Base-by-base conservation (phyloP, 1,140 invertebrate genomes). In the Calephelis nemesis region DNA sequence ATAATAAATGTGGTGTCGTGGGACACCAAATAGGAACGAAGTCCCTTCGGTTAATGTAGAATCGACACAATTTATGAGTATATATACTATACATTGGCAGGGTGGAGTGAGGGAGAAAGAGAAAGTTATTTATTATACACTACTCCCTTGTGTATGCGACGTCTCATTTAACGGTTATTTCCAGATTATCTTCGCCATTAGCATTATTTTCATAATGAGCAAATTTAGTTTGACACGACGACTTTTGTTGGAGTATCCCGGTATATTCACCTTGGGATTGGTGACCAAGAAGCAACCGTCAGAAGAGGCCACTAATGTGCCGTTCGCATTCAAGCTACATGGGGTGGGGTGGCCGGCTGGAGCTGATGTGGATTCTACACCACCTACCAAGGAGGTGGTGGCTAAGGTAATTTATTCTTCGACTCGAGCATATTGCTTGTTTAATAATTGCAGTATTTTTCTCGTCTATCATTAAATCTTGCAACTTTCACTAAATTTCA, bases 261-360 rank as follows among this genome's bases (percentile, higher is more conserved):
- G 66, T 11, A 30, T 82, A 15, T 82, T 78, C 70, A 68, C 78
- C 0, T 7, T 73, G 48, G 97, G 97, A 4, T 77, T 92, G 7
- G 92, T 95, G 10, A 94, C 93, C 54, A 92, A 95, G 68, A 95
- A 95, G 10, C 96, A 70, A 0, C 50, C 90, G 7, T 93, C 93
- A 62, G 94, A 95, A 68, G 85, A 82, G 0, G 92, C 95, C 79
- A 92, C 96, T 64, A 93, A 93, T 1, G 87, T 92, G 0, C 85
- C 89, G 47, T 97, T 97, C 79, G 92, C 85, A 9, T 88, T 97
- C 67, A 95, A 93, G 40, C 93, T 98, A 65, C 92, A 94, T 78
- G 97, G 95, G 0, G 85, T 93, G 68, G 98, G 98, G 0, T 99
- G 97, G 96, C 91, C 90, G 0, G 93, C 94, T 65, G 94, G 95